Percentiles rank a stretch among this genome's conserved stretches.
phyloP scores from a whole-genome alignment of 2,888 invertebrate genomes.

The Diaperis boleti region DNA sequence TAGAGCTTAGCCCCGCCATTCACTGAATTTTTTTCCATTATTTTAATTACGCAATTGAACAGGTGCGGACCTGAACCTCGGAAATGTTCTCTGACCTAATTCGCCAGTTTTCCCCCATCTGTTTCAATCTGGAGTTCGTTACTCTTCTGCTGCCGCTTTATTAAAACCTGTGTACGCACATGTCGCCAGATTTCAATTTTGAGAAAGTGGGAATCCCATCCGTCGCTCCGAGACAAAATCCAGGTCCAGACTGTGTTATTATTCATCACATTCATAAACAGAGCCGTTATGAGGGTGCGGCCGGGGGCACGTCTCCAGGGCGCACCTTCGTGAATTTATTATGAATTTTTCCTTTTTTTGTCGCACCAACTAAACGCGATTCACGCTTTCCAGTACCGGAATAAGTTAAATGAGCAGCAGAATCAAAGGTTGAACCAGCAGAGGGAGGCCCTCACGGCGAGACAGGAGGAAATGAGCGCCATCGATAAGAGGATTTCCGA shows the following conservation, averaged over 20 bases:
- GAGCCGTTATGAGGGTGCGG: conserved; percentile 17
- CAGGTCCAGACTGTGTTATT: conserved; percentile 23
- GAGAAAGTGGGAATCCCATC: no score
- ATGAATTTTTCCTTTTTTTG: neutral
- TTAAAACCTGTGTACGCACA: neutral
- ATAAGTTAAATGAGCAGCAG: conserved; percentile 95
- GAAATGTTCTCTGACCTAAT: conserved; percentile 4
- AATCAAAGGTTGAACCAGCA: conserved; percentile 91
- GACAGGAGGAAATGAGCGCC: conserved; percentile 91
- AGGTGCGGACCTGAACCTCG: neutral
- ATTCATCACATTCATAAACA: conserved; percentile 23
- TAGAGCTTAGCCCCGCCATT: conserved; percentile 7
- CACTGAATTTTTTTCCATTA: conserved; percentile 18
- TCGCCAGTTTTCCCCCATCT: neutral
- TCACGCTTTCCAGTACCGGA: conserved; percentile 86
- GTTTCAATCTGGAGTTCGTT: conserved; percentile 1
- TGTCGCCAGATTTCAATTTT: neutral
- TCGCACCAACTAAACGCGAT: no score
- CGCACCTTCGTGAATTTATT: conserved; percentile 18
- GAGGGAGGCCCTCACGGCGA: conserved; percentile 86
- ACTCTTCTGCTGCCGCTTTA: no score
- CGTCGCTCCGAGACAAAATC: conserved; percentile 15
- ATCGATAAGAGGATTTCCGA: conserved; percentile 95
- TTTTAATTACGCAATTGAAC: conserved; percentile 20
- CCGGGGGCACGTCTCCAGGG: conserved; percentile 13